Percentiles rank a stretch among this genome's conserved stretches.
phyloP scores from a whole-genome alignment of 1,140 invertebrate genomes.

The Centruroides sculpturatus region DNA sequence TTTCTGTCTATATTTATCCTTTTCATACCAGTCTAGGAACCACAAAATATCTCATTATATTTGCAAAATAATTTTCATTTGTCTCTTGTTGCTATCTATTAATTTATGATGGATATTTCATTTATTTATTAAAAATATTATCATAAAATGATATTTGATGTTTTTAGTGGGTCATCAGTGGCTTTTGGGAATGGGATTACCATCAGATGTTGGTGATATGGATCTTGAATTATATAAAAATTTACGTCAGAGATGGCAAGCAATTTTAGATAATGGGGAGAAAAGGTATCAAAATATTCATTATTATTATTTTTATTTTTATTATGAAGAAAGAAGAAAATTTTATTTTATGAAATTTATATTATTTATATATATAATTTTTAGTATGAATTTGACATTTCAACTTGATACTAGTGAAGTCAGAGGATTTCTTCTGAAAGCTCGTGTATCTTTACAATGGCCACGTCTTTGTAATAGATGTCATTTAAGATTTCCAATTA shows the following conservation, averaged over 20 bases:
- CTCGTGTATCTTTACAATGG: conserved; percentile 56
- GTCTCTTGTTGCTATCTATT: too few relatives aligned
- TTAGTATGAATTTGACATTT: conserved; percentile 51
- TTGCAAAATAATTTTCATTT: too few relatives aligned
- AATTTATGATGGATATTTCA: too few relatives aligned
- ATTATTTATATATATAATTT: conserved; percentile 2
- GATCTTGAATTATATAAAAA: conserved; percentile 44
- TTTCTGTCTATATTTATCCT: too few relatives aligned
- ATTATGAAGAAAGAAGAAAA: too few relatives aligned
- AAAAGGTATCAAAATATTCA: conserved; percentile 1
- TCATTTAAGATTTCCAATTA: conserved; percentile 54
- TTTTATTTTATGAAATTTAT: too few relatives aligned
- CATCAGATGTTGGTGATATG: conserved; percentile 42
- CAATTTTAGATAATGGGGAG: conserved; percentile 11
- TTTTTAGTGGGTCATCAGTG: conserved; percentile 46
- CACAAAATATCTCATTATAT: too few relatives aligned
- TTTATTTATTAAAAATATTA: too few relatives aligned
- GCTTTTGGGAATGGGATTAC: conserved; percentile 49
- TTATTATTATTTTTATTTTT: too few relatives aligned
- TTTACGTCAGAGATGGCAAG: conserved; percentile 16
- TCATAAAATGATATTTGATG: not conserved
- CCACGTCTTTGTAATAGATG: conserved; percentile 40
- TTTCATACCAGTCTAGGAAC: too few relatives aligned
- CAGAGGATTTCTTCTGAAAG: conserved; percentile 49
- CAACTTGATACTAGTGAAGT: conserved; percentile 61